These are phyloP conservation scores for Zoroaster sp. DNA, from an alignment of 53 echinoderm and acorn worm genomes.

Conservation along the genomic window DNA sequence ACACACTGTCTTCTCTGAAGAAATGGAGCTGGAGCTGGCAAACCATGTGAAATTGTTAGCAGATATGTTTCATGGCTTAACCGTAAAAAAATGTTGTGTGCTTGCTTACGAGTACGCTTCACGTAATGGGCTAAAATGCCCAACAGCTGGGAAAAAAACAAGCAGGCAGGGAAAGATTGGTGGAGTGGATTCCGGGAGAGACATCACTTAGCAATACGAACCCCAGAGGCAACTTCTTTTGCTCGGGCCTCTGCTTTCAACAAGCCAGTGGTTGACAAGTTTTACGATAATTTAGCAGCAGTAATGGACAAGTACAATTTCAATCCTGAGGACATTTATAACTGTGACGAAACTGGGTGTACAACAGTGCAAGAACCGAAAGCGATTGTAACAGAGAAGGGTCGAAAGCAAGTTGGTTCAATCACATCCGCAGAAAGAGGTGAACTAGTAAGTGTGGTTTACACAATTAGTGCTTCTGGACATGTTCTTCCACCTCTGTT, in stretches of 20 bases:
- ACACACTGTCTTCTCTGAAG: conserved; percentile 29
- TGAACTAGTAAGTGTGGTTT: no score
- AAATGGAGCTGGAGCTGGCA: no score
- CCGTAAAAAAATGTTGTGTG: no score
- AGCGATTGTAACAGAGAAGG: neutral
- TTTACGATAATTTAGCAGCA: conserved; percentile 16
- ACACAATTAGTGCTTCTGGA: conserved; percentile 60
- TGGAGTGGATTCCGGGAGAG: neutral
- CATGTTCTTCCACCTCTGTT: conserved; percentile 56
- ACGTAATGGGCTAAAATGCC: no score
- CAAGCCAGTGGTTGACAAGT: neutral
- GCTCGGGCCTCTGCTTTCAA: conserved; percentile 34
- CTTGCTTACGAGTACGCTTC: no score
- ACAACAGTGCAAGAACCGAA: conserved; percentile 48
- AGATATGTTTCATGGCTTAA: no score
- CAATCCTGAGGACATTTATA: conserved; percentile 21
- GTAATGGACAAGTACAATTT: conserved; percentile 26
- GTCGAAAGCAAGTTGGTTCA: conserved; percentile 35
- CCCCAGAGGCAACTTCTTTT: conserved; percentile 24
- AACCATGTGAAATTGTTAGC: no score
- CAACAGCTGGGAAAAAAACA: neutral
- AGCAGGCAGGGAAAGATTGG: no score
- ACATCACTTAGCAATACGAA: conserved; percentile 26
- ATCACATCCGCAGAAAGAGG: conserved; percentile 68
- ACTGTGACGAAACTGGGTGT: conserved; percentile 37